These are phyloP conservation scores for Nothura maculosa DNA, from an alignment of 2,797 vertebrate genomes.

Conservation along the genomic window DNA sequence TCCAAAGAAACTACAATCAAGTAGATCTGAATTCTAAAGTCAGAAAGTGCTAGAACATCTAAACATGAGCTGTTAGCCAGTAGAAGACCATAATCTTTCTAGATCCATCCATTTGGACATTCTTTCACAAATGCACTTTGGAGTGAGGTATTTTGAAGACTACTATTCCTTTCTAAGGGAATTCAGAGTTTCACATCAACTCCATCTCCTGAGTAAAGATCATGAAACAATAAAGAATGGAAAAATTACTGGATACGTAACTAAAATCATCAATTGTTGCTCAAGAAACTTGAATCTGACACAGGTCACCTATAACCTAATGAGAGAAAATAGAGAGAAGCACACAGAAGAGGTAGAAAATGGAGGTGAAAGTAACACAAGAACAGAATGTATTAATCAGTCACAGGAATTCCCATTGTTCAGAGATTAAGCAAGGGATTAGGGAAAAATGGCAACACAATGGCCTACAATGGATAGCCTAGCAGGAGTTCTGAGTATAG, in stretches of 20 bases:
- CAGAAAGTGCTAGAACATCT: neutral
- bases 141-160: neutral
- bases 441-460: neutral
- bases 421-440: neutral
- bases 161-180: neutral
- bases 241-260: neutral
- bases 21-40: neutral
- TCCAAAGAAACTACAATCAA: neutral
- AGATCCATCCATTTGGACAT: neutral
- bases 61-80: neutral
- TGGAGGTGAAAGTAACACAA: neutral
- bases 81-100: neutral
- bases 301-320: neutral
- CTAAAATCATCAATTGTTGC: neutral
- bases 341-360: neutral
- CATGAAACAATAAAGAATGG: neutral
- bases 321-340: neutral
- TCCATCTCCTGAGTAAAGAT: neutral
- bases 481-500: neutral
- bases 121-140: neutral
- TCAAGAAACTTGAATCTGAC: neutral
- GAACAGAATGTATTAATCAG: neutral
- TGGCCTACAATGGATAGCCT: neutral
- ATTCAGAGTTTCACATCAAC: neutral
- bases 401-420: neutral